These are phyloP conservation scores for Caenorhabditis macrosperma DNA, from an alignment of 2,888 invertebrate genomes.

Conservation along the genomic window DNA sequence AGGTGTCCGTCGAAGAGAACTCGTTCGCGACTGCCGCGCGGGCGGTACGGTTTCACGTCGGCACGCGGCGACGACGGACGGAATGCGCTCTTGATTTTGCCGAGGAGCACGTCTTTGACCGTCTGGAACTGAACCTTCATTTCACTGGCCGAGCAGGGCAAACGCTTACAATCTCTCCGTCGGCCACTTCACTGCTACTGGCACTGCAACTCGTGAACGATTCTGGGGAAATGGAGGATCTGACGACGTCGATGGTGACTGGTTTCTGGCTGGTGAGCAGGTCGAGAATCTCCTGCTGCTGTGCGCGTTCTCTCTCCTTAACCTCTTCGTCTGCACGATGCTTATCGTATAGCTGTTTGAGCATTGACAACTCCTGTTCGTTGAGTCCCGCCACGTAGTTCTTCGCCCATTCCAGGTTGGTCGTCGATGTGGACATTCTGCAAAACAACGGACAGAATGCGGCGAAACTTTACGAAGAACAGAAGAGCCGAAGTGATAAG, in stretches of 20 bases:
- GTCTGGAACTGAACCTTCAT: conserved; percentile 33
- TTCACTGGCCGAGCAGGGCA: no score
- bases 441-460: no score
- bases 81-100: conserved; percentile 9
- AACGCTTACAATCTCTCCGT: not conserved
- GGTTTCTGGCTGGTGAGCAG: conserved; percentile 8
- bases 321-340: not conserved
- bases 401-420: conserved; percentile 1
- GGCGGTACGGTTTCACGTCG: conserved; percentile 3
- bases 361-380: not conserved
- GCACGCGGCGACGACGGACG: not conserved
- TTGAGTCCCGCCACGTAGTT: conserved; percentile 6
- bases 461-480: not conserved
- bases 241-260: conserved; percentile 26
- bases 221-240: conserved; percentile 27
- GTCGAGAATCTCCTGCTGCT: conserved; percentile 36
- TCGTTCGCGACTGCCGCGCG: conserved; percentile 22
- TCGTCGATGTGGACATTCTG: conserved; percentile 9
- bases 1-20: conserved; percentile 17
- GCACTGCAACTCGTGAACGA: conserved; percentile 1
- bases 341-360: conserved; percentile 4
- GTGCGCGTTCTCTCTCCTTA: not conserved
- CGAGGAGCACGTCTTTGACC: conserved; percentile 30
- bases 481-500: not conserved
- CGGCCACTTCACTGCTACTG: not conserved